phyloP scores from a whole-genome alignment of 2,797 vertebrate species.

The Pseudomugil gertrudae region DNA sequence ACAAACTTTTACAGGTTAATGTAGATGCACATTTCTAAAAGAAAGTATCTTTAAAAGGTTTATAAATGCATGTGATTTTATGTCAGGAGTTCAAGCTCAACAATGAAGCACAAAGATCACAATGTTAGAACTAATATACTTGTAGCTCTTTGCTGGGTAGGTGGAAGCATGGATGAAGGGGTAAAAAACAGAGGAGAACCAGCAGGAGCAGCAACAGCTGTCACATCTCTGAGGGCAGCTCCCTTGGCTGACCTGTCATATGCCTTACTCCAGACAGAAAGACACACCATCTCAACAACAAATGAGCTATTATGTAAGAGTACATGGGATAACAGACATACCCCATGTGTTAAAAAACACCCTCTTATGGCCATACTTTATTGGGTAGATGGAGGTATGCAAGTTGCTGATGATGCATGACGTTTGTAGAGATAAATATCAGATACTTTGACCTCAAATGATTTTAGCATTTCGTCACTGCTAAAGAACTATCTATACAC shows the following conservation, averaged over 20 bases:
- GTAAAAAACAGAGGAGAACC: constrained; percentile 20
- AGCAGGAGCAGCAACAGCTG: constrained; percentile 59
- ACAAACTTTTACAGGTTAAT: neutral
- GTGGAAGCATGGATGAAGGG: constrained; percentile 36
- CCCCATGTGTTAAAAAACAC: constrained; percentile 21
- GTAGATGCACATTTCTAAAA: constrained; percentile 7
- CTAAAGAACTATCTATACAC: constrained; percentile 57
- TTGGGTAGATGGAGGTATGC: constrained; percentile 5
- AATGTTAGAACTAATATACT: constrained; percentile 10
- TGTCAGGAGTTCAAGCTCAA: constrained; percentile 47
- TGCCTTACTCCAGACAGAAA: constrained; percentile 42
- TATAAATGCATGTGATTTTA: constrained; percentile 20
- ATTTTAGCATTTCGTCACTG: constrained; percentile 28
- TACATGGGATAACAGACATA: constrained; percentile 23
- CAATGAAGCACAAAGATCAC: constrained; percentile 29
- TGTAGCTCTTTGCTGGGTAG: constrained; percentile 16
- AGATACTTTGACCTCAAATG: constrained; percentile 19
- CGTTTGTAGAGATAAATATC: constrained; percentile 11
- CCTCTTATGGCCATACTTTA: constrained; percentile 1
- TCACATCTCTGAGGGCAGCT: constrained; percentile 40
- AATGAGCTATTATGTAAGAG: constrained; percentile 34
- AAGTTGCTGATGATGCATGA: constrained; percentile 5
- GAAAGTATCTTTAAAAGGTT: constrained; percentile 41
- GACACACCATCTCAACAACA: constrained; percentile 42
- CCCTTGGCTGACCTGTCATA: constrained; percentile 49